phyloP scores from a whole-genome alignment of 2,797 vertebrate genomes.

The Lacerta bilineata region DNA sequence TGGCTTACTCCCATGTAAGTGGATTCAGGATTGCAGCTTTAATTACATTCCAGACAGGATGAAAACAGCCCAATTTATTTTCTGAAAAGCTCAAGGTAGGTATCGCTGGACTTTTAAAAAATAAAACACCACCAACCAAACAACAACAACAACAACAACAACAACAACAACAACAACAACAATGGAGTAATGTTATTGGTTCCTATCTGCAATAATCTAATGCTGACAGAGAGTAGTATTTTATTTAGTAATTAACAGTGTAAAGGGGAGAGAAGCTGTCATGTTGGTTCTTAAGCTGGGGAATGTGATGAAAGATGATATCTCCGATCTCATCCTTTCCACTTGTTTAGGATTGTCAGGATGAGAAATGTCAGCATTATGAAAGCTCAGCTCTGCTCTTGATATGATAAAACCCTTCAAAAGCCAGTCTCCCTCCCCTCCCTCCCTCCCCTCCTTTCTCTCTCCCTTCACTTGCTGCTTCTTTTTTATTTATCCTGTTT shows the following conservation, averaged over 20 bases:
- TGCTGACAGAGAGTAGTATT: constrained; percentile 88
- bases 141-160: constrained; percentile 59
- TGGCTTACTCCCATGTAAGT: no score
- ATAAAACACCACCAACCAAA: background rate
- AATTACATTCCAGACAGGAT: constrained; percentile 82
- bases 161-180: constrained; percentile 66
- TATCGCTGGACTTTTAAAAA: constrained; percentile 61
- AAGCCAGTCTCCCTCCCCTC: constrained; percentile 83
- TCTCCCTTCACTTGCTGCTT: constrained; percentile 89
- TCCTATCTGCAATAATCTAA: constrained; percentile 85
- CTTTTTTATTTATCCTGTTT: constrained; percentile 94
- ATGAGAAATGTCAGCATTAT: constrained; percentile 99
- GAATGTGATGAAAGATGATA: constrained; percentile 98
- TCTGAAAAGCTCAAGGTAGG: constrained; percentile 78
- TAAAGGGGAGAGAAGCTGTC: constrained; percentile 87
- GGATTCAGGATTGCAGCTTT: constrained; percentile 21
- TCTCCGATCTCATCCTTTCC: constrained; percentile 98
- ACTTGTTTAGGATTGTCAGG: constrained; percentile 99
- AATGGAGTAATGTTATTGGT: constrained; percentile 81
- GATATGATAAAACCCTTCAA: constrained; percentile 98
- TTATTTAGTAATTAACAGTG: constrained; percentile 97
- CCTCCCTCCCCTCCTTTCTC: constrained; percentile 64
- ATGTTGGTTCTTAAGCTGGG: constrained; percentile 91
- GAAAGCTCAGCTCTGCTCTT: constrained; percentile 97
- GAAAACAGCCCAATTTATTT: constrained; percentile 83